These are phyloP conservation scores for Lasioglossum figueresi DNA, from an alignment of 2,888 invertebrate species.

Conservation along the genomic window DNA sequence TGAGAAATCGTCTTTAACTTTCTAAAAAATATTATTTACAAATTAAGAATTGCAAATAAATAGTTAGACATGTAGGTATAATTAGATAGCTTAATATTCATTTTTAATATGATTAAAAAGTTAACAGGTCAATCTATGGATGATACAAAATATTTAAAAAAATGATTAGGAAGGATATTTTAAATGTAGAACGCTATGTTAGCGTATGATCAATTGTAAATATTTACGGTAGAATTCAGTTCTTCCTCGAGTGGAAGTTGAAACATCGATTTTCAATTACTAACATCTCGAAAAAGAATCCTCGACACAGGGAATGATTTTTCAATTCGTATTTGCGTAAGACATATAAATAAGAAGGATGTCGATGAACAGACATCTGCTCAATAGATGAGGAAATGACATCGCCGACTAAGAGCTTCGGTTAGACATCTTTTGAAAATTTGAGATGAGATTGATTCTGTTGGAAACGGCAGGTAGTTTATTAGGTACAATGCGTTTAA, in stretches of 20 bases:
- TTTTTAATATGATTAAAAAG: neutral
- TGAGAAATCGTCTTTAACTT: no score
- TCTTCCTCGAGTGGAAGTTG: neutral
- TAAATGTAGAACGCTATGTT: neutral
- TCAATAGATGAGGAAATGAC: neutral
- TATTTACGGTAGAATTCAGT: neutral
- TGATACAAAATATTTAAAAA: no score
- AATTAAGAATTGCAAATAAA: no score
- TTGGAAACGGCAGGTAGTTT: neutral
- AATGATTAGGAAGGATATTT: no score
- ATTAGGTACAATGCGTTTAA: neutral
- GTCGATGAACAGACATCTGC: neutral
- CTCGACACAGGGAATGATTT: neutral
- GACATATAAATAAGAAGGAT: neutral
- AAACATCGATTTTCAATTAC: neutral
- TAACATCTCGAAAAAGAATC: neutral
- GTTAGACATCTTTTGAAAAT: neutral
- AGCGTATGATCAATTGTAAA: neutral
- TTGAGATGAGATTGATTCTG: neutral
- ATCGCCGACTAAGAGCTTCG: neutral
- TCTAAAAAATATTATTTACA: no score
- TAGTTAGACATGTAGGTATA: neutral
- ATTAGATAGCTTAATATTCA: neutral
- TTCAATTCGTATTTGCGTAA: neutral
- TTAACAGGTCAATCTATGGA: no score